Evolutionary conservation across 2,888 invertebrate genomes (phyloP), one percentile per base, ranked within the genome.

Genomic region (Cybosia mesomella): DNA sequence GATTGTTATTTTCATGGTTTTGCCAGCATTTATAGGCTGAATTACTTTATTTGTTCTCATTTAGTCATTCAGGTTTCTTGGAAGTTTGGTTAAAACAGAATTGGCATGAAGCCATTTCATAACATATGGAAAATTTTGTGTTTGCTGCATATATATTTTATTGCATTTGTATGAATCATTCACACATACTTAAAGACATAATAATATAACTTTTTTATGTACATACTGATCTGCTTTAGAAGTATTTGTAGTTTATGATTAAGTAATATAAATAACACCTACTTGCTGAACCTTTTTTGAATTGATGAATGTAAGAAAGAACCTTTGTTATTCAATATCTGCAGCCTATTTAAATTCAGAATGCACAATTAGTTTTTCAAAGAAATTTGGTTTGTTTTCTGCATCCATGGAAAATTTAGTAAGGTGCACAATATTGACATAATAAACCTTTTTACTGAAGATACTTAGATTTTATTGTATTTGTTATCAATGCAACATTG

Each of bases 101-200:
- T 61, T 66, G 66, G 66, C 60, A 54, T 4, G 11, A 3, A 55
- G 75, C 77, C 77, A 77, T 72, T 57, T 67, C 78, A 80, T 80
- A 72, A 77, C 68, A 65, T 70, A 80, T 67, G 39, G 60, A 67
- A 78, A 69, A 68, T 66, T 57, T 71, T 72, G 61, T 70, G 39
- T 80, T 80, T 74, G 60, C 64, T 18, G 70, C 74, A 77, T 66
- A 68, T 43, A 67, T 65, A 10, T 18, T 22, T 39, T 55, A 39
- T 64, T 36, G 9, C 21, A 18, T 39, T 39, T 24, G 22, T 22
- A 59, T 39, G 39, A 59, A 15, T 59, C 36, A 59, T 24, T 59
- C n/a, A 49, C 49, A 10, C 2, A 9, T n/a, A 9, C 8, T 18
- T 1, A 49, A n/a, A n/a, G 18, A 49, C 18, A 43, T 18, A 13